phyloP scores from a whole-genome alignment of 2,113 vertebrate genomes.

The Lota lota region DNA sequence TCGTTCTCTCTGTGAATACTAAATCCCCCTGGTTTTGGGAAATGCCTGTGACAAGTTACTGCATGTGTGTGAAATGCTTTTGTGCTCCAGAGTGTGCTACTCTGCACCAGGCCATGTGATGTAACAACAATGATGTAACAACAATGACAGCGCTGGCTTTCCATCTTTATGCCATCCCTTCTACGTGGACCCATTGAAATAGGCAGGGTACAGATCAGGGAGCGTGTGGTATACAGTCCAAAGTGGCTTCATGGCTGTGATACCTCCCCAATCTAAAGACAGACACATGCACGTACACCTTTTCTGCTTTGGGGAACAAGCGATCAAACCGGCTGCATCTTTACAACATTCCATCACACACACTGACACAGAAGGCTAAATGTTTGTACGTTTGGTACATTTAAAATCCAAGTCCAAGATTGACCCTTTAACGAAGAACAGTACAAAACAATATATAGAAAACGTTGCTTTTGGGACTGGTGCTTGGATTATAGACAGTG shows the following conservation, averaged over 20 bases:
- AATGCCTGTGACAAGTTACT: conserved; percentile 44
- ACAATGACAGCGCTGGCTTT: conserved; percentile 59
- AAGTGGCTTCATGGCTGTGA: conserved; percentile 12
- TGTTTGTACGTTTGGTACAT: too few species aligned
- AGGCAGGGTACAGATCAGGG: conserved; percentile 14
- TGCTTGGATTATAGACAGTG: too few species aligned
- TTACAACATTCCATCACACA: too few species aligned
- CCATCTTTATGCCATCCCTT: conserved; percentile 48
- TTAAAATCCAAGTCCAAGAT: too few species aligned
- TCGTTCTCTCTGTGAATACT: conserved; percentile 28
- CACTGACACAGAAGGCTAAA: too few species aligned
- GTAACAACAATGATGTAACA: conserved; percentile 59
- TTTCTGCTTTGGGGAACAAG: too few species aligned
- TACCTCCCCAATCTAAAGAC: background rate
- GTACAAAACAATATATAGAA: too few species aligned
- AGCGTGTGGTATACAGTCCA: conserved; percentile 8
- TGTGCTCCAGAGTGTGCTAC: conserved; percentile 49
- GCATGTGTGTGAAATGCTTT: conserved; percentile 59
- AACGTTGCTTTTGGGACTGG: too few species aligned
- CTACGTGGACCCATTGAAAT: conserved; percentile 34
- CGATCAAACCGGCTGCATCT: too few species aligned
- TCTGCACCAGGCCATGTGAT: conserved; percentile 56
- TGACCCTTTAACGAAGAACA: too few species aligned
- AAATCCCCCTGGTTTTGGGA: conserved; percentile 41
- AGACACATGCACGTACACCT: background rate